These are phyloP conservation scores for Desmophyllum pertusum DNA, from an alignment of 92 coral and sea anemone genomes.

Conservation along the genomic window DNA sequence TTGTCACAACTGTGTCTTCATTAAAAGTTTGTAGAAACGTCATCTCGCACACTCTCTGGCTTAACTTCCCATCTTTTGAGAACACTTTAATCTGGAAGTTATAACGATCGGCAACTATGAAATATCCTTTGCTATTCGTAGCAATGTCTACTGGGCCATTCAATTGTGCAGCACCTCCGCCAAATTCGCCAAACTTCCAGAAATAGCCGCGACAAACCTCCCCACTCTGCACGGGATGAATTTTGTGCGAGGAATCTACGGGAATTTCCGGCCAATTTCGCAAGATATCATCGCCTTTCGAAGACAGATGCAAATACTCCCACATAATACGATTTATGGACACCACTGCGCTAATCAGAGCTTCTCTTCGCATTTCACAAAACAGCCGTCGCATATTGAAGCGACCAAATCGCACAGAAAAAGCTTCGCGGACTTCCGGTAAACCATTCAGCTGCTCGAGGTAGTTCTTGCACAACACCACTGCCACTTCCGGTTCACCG, in stretches of 20 bases:
- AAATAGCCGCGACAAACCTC: slow-evolving; percentile 55
- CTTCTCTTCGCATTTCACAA: slow-evolving; percentile 73
- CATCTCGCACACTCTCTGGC: slow-evolving; percentile 52
- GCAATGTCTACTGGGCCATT: slow-evolving; percentile 55
- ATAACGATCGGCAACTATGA: slow-evolving; percentile 52
- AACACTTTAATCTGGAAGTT: slow-evolving; percentile 48
- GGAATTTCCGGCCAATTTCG: slow-evolving; percentile 69
- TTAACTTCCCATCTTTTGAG: slow-evolving; percentile 46
- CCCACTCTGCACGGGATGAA: slow-evolving; percentile 66
- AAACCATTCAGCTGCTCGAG: slow-evolving; percentile 70
- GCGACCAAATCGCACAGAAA: slow-evolving; percentile 63
- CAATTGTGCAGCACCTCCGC: slow-evolving; percentile 23
- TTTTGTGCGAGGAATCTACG: slow-evolving; percentile 43
- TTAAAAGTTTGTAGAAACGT: slow-evolving; percentile 40
- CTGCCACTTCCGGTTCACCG: slow-evolving; percentile 67
- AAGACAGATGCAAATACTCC: slow-evolving; percentile 69
- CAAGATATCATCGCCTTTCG: slow-evolving; percentile 59
- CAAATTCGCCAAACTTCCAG: slow-evolving; percentile 62
- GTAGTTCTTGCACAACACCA: slow-evolving; percentile 65
- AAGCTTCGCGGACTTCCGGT: slow-evolving; percentile 69
- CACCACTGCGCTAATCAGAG: slow-evolving; percentile 60
- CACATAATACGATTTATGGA: slow-evolving; percentile 65
- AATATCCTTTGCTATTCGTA: slow-evolving; percentile 46
- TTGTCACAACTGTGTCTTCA: slow-evolving; percentile 53
- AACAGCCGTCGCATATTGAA: slow-evolving; percentile 52